These are phyloP conservation scores for Apodemus speciosus DNA, from an alignment of 2,113 vertebrate species.

Conservation along the genomic window DNA sequence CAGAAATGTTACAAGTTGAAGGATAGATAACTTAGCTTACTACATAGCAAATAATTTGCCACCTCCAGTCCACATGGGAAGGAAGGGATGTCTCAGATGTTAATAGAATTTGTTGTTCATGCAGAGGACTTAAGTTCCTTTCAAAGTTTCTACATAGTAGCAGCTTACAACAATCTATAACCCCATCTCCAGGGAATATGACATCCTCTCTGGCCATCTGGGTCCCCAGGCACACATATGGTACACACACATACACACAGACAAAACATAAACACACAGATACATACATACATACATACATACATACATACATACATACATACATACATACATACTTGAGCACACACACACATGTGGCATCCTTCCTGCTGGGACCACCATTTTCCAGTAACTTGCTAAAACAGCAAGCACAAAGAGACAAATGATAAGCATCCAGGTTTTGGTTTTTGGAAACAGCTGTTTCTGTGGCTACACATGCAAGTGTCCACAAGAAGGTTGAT, in stretches of 20 bases:
- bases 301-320: background rate
- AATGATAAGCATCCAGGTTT: background rate
- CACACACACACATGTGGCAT: background rate
- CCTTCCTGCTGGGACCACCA: background rate
- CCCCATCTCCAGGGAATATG: background rate
- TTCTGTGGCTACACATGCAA: background rate
- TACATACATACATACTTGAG: background rate
- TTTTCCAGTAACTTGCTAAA: background rate
- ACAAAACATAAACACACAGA: background rate
- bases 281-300: background rate
- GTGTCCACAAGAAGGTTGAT: background rate
- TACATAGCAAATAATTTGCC: background rate
- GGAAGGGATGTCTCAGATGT: background rate
- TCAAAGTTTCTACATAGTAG: background rate
- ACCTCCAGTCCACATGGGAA: background rate
- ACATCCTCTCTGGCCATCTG: background rate
- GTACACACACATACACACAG: background rate
- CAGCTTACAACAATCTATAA: background rate
- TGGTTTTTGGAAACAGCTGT: background rate
- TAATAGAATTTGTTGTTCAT: background rate
- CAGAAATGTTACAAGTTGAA: background rate
- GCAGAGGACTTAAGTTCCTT: background rate
- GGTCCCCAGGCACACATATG: background rate
- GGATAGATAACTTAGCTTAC: background rate
- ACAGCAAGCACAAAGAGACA: background rate